A percentile compares a stretch with the other conserved stretches of the same genome.
These are phyloP conservation scores for Galeopterus variegatus DNA, from an alignment of 2,113 vertebrate genomes.

Conservation along the genomic window DNA sequence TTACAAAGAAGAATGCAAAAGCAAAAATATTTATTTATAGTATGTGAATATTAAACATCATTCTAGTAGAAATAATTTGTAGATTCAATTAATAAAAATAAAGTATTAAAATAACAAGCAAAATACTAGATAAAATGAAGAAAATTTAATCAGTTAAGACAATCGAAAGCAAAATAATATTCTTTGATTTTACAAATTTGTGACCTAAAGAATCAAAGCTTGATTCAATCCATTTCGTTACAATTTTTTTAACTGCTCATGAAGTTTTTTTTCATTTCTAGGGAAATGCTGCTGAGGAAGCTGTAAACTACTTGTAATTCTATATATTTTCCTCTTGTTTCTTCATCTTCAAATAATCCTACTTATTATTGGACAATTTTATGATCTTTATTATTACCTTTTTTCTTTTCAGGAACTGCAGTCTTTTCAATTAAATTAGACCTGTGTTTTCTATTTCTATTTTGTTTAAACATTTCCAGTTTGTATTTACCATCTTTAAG, in stretches of 20 bases:
- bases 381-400: neutral
- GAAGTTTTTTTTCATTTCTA: neutral
- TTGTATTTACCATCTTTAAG: neutral
- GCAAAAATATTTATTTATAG: neutral
- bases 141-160: neutral
- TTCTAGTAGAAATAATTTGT: neutral
- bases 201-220: neutral
- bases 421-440: neutral
- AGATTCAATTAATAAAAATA: neutral
- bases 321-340: neutral
- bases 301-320: neutral
- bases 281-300: neutral
- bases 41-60: neutral
- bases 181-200: neutral
- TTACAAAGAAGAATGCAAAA: neutral
- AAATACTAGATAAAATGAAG: neutral
- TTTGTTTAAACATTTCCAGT: neutral
- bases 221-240: neutral
- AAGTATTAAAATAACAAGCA: neutral
- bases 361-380: neutral
- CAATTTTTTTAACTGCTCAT: slow-evolving; percentile 4
- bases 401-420: neutral
- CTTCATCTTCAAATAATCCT: neutral
- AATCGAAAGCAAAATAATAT: neutral
- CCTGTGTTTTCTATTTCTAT: neutral